Percentiles rank a stretch among this genome's conserved stretches.
phyloP scores from a whole-genome alignment of 2,797 vertebrate species.

The Chaetophractus vellerosus region DNA sequence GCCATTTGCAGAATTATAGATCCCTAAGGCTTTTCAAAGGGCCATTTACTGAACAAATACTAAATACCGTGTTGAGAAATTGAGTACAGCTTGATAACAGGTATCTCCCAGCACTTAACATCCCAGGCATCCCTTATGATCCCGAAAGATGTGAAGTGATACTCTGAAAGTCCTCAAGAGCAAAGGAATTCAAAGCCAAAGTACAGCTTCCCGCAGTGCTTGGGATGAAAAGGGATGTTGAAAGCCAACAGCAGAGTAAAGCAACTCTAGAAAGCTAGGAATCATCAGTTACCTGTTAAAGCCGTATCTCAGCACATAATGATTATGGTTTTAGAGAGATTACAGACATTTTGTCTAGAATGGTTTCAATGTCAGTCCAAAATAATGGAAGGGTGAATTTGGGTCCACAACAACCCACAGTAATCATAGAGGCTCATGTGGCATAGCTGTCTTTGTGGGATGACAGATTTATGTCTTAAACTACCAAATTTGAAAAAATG shows the following conservation, averaged over 20 bases:
- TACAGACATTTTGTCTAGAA: slow-evolving; percentile 61
- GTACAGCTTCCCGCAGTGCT: not conserved
- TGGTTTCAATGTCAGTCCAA: slow-evolving; percentile 42
- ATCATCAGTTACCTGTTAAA: not conserved
- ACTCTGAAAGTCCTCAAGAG: slow-evolving; percentile 37
- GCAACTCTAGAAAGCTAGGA: not conserved
- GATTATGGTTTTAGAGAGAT: slow-evolving; percentile 50
- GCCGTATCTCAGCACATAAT: slow-evolving; percentile 36
- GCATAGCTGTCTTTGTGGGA: not conserved
- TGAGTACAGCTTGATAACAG: not conserved
- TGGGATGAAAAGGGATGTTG: not conserved
- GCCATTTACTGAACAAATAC: not conserved
- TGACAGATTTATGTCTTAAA: slow-evolving; percentile 58
- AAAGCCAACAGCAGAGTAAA: not conserved
- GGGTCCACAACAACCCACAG: not conserved
- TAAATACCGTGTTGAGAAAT: slow-evolving; percentile 21
- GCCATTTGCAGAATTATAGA: slow-evolving; percentile 10
- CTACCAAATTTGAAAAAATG: slow-evolving; percentile 29
- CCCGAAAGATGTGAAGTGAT: not conserved
- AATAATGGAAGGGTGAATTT: slow-evolving; percentile 26
- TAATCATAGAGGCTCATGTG: not conserved
- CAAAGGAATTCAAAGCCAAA: slow-evolving; percentile 24
- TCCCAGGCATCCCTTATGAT: not conserved
- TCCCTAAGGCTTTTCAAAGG: slow-evolving; percentile 2
- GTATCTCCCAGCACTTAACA: not conserved